These are phyloP conservation scores for Merodon equestris DNA, from an alignment of 2,888 invertebrate genomes.

Conservation along the genomic window DNA sequence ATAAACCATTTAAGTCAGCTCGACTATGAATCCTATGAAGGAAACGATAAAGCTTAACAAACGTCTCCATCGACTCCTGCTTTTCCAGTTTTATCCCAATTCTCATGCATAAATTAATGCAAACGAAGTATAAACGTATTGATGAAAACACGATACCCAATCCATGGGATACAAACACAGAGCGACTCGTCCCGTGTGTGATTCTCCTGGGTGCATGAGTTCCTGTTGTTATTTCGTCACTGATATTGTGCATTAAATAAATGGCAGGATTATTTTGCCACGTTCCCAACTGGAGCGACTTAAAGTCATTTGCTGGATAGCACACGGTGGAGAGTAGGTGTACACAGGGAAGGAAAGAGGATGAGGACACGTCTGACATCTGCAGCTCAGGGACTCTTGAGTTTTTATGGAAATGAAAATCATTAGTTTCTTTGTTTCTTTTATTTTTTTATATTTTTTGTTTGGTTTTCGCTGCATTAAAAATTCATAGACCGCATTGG, in stretches of 20 bases:
- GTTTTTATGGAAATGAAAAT: constrained; percentile 55
- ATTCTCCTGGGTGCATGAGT: background rate
- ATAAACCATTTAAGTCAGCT: no score
- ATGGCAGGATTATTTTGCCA: constrained; percentile 44
- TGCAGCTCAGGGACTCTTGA: constrained; percentile 31
- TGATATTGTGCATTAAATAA: constrained; percentile 31
- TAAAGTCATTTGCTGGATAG: constrained; percentile 26
- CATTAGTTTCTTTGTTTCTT: constrained; percentile 52
- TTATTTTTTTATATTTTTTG: no score
- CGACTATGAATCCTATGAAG: no score
- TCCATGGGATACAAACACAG: no score
- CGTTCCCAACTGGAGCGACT: constrained; percentile 16
- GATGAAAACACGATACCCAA: constrained; percentile 22
- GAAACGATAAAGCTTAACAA: no score
- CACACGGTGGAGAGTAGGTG: background rate
- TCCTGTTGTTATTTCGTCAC: constrained; percentile 36
- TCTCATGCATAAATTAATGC: constrained; percentile 46
- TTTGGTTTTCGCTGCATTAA: constrained; percentile 72
- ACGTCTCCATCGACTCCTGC: no score
- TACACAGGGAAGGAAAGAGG: no score
- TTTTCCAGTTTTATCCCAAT: no score
- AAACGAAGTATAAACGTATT: constrained; percentile 18
- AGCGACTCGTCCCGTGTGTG: no score
- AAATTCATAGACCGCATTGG: constrained; percentile 75
- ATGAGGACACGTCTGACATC: constrained; percentile 4